These are phyloP conservation scores for Harpalus rufipes DNA, from an alignment of 2,888 invertebrate species.

Conservation along the genomic window DNA sequence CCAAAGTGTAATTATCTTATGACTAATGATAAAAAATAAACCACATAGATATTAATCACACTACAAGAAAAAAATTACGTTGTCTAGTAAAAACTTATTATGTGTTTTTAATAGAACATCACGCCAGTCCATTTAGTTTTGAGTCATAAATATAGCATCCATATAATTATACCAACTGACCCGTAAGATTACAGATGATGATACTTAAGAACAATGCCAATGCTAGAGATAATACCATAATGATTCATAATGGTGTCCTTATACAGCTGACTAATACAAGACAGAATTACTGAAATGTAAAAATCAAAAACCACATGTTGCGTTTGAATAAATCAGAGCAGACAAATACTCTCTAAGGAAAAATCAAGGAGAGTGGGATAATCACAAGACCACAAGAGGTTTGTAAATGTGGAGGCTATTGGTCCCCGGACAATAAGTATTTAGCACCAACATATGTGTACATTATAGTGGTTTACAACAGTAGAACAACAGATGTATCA, in stretches of 20 bases:
- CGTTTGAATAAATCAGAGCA: constrained; percentile 7
- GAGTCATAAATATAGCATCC: constrained; percentile 44
- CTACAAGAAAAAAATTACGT: background rate
- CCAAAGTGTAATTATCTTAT: constrained; percentile 4
- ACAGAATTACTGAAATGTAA: constrained; percentile 4
- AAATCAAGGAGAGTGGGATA: constrained; percentile 2
- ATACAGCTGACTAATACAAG: constrained; percentile 23
- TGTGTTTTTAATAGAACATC: constrained; percentile 41
- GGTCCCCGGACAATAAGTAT: constrained; percentile 22
- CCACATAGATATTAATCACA: background rate
- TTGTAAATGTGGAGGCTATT: constrained; percentile 15
- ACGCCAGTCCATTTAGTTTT: constrained; percentile 48
- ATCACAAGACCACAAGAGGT: constrained; percentile 20
- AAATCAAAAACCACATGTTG: constrained; percentile 25
- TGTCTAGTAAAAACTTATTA: constrained; percentile 30
- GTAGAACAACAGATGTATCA: background rate
- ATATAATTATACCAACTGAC: constrained; percentile 40
- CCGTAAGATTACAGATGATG: constrained; percentile 50
- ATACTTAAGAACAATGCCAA: constrained; percentile 46
- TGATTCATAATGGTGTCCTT: constrained; percentile 41
- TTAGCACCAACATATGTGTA: background rate
- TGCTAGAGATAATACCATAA: constrained; percentile 31
- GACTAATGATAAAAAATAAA: constrained; percentile 26
- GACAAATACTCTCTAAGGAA: constrained; percentile 18
- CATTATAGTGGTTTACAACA: background rate